These are phyloP conservation scores for Physella acuta DNA, from an alignment of 1,140 invertebrate genomes.

Conservation along the genomic window DNA sequence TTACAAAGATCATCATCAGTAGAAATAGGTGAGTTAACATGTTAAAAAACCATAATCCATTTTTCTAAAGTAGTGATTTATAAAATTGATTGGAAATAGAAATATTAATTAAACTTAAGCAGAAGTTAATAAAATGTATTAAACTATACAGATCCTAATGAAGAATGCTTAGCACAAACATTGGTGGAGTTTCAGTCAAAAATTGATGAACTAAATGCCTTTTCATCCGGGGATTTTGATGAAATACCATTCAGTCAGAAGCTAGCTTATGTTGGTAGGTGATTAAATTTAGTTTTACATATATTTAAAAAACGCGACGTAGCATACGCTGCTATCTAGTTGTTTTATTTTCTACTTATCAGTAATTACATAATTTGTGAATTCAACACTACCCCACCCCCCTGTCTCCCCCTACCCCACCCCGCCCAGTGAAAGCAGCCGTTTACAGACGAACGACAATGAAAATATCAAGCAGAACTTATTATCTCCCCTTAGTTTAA, in stretches of 20 bases:
- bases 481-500: too few species aligned
- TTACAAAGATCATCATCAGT: background rate
- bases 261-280: slow-evolving; percentile 20
- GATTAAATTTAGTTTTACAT: too few species aligned
- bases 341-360: too few species aligned
- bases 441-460: too few species aligned
- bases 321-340: too few species aligned
- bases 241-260: slow-evolving; percentile 1
- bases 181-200: slow-evolving; percentile 15
- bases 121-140: slow-evolving; percentile 9
- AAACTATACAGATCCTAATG: background rate
- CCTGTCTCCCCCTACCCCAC: too few species aligned
- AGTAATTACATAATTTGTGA: too few species aligned
- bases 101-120: background rate
- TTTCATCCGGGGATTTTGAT: slow-evolving; percentile 12
- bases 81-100: background rate
- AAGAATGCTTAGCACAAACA: slow-evolving; percentile 24
- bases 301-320: too few species aligned
- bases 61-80: background rate
- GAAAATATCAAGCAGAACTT: too few species aligned
- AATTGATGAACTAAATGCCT: slow-evolving; percentile 3
- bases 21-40: slow-evolving; percentile 14
- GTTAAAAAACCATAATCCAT: background rate
- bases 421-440: too few species aligned
- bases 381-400: too few species aligned